These are phyloP conservation scores for Acanthoscelides obtectus DNA, from an alignment of 2,888 invertebrate species.

Conservation along the genomic window DNA sequence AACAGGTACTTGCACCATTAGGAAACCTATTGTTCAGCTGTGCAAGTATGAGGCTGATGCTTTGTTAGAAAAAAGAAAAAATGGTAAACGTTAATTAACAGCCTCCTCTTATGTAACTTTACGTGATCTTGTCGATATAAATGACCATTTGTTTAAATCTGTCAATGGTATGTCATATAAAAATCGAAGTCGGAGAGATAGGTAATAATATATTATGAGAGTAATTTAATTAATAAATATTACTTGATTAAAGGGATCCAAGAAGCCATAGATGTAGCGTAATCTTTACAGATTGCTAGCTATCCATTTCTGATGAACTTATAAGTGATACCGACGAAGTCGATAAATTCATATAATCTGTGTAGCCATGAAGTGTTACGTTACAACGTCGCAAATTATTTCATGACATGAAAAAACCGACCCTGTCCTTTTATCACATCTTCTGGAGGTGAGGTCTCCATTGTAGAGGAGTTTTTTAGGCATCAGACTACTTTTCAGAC, in stretches of 20 bases:
- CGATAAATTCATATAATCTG: neutral
- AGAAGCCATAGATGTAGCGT: neutral
- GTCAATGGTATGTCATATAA: neutral
- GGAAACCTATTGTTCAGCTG: neutral
- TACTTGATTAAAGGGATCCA: neutral
- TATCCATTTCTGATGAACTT: neutral
- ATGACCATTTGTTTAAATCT: neutral
- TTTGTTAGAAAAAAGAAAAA: neutral
- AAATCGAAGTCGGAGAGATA: neutral
- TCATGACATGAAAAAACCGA: no score
- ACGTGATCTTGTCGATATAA: neutral
- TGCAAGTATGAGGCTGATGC: neutral
- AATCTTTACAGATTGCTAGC: neutral
- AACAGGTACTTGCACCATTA: neutral
- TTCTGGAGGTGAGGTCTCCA: no score
- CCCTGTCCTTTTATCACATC: no score
- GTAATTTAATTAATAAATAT: neutral
- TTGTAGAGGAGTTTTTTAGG: no score
- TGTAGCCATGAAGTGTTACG: neutral
- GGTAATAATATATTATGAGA: neutral
- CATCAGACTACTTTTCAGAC: no score
- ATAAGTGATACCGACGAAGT: neutral
- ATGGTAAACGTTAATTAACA: neutral
- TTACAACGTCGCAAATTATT: neutral
- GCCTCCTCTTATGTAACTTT: neutral